Percentiles rank a stretch among this genome's conserved stretches.
phyloP scores from a whole-genome alignment of 2,113 vertebrate species.

The Crotalus helleri region DNA sequence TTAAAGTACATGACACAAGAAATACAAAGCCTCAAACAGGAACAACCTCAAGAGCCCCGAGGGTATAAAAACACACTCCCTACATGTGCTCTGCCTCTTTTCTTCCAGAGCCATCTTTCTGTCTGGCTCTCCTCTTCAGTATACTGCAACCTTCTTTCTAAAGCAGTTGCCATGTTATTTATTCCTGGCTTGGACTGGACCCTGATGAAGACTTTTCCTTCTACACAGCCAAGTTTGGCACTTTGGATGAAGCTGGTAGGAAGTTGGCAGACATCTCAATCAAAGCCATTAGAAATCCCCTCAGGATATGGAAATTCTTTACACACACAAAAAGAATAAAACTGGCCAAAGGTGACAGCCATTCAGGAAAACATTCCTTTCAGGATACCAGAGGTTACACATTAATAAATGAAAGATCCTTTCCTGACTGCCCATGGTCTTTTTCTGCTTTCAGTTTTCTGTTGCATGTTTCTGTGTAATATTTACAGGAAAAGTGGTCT shows the following conservation, averaged over 20 bases:
- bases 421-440: background rate
- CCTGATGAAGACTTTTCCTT: too few species aligned
- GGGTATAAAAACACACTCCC: too few species aligned
- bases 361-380: background rate
- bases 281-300: background rate
- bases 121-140: too few species aligned
- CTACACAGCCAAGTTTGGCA: background rate
- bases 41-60: too few species aligned
- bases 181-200: too few species aligned
- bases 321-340: background rate
- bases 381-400: background rate
- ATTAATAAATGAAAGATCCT: background rate
- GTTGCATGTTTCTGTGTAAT: background rate
- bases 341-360: background rate
- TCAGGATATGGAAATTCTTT: background rate
- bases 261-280: background rate
- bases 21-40: too few species aligned
- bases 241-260: background rate
- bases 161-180: too few species aligned
- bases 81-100: too few species aligned
- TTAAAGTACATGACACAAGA: too few species aligned
- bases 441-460: background rate
- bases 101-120: too few species aligned
- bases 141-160: too few species aligned
- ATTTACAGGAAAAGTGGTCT: background rate